These are phyloP conservation scores for Platichthys flesus DNA, from an alignment of 2,113 vertebrate species.

Conservation along the genomic window DNA sequence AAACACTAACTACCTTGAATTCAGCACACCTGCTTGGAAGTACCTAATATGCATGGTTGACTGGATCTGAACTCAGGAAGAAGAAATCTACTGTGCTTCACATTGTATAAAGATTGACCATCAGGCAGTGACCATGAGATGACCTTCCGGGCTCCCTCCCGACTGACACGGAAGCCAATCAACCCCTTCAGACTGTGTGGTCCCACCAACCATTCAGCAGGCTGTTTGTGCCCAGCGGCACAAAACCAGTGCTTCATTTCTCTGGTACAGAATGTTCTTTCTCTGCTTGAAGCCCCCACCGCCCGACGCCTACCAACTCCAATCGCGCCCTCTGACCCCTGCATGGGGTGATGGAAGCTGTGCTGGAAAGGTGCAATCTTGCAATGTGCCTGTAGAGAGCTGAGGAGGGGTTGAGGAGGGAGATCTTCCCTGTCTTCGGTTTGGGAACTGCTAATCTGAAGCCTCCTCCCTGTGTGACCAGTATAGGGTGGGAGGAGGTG, in stretches of 20 bases:
- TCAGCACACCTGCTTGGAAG: slow-evolving; percentile 13
- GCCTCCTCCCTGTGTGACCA: slow-evolving; percentile 23
- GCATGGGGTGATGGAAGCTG: slow-evolving; percentile 31
- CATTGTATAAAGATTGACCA: slow-evolving; percentile 3
- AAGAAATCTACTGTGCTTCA: not conserved
- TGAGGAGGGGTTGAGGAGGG: not conserved
- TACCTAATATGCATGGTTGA: not conserved
- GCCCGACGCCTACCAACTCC: slow-evolving; percentile 19
- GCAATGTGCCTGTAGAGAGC: slow-evolving; percentile 2
- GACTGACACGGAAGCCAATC: slow-evolving; percentile 49
- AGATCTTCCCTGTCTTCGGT: slow-evolving; percentile 16
- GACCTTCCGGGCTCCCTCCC: slow-evolving; percentile 38
- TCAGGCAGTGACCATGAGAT: slow-evolving; percentile 40
- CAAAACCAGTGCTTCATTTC: slow-evolving; percentile 85
- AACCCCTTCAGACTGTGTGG: slow-evolving; percentile 46
- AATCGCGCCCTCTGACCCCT: slow-evolving; percentile 48
- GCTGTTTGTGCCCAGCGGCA: slow-evolving; percentile 64
- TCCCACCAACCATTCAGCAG: slow-evolving; percentile 53
- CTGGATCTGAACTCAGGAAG: not conserved
- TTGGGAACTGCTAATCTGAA: not conserved
- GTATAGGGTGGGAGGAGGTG: not conserved
- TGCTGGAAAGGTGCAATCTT: slow-evolving; percentile 55
- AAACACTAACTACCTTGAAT: not conserved
- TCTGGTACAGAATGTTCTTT: slow-evolving; percentile 83
- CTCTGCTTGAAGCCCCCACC: slow-evolving; percentile 44